These are phyloP conservation scores for Macropus fuliginosus DNA, from an alignment of 2,797 vertebrate species.

Conservation along the genomic window DNA sequence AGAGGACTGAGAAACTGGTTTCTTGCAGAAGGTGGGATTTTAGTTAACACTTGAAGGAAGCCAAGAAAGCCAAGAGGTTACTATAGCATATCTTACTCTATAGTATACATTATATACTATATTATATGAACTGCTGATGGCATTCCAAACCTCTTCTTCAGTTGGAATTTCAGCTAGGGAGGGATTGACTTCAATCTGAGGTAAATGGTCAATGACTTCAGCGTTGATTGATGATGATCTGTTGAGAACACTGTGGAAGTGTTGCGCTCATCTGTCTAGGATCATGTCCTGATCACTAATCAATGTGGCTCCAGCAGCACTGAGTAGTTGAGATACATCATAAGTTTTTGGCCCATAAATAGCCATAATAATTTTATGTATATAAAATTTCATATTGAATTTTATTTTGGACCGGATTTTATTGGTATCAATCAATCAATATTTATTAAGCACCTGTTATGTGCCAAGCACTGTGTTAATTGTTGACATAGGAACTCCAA, in stretches of 20 bases:
- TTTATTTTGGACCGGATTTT: neutral
- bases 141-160: too few relatives aligned
- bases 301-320: too few relatives aligned
- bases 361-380: neutral
- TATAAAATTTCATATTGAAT: neutral
- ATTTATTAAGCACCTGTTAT: neutral
- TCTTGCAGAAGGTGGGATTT: neutral
- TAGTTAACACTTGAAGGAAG: neutral
- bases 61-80: neutral
- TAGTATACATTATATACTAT: neutral
- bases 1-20: neutral
- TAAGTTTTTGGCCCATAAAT: too few relatives aligned
- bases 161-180: too few relatives aligned
- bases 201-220: too few relatives aligned
- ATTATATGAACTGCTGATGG: neutral
- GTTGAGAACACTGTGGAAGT: too few relatives aligned
- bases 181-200: too few relatives aligned
- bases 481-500: neutral
- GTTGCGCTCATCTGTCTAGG: too few relatives aligned
- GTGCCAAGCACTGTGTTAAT: neutral
- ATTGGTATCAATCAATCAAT: neutral
- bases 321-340: too few relatives aligned
- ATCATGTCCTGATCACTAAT: too few relatives aligned
- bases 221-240: too few relatives aligned
- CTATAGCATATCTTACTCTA: neutral